Evolutionary conservation across 2,113 vertebrate genomes (phyloP), one percentile per base, ranked within the genome.

Genomic region (Dermatemys mawii): DNA sequence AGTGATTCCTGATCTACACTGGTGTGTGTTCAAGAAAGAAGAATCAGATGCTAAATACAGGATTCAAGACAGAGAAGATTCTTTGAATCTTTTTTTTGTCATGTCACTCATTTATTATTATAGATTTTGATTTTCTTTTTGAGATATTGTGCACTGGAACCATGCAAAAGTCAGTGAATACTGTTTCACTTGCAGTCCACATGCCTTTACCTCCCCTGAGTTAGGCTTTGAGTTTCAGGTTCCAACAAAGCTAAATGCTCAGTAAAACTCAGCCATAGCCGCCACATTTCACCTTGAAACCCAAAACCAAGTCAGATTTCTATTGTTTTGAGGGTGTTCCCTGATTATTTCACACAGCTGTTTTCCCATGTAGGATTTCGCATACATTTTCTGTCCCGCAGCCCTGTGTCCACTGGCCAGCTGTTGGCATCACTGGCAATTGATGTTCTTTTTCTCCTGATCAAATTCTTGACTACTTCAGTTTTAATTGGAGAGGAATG

Each of bases 81-180:
- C 26, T 44, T 12, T 76, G 73, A 38, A 76, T 46, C 27, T 76
- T 76, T 26, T 76, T 44, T 22, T 44, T 46, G 44, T 46, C 63
- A 70, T 70, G 21, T 26, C 6, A 67, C 80, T 75, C 76, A 38
- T 87, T 83, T 51, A 41, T 46, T 35, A 2, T 11, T 82, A 38
- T 87, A 60, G 75, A 35, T 9, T 29, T 55, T 2, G n/a, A 63
- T 81, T 81, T 85, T 49, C 41, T 13, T 49, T 48, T 1, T 2
- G 55, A 87, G 44, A 70, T 3, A 79, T 0, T 0, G 5, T 87
- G 38, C 21, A 87, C 17, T 0, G 0, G 26, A 49, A 70, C 81
- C 60, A 88, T 29, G 12, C 38, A 73, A 19, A 73, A 10, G n/a
- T 41, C 38, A 24, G 19, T 86, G 84, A 32, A 26, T 84, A 11